phyloP scores from a whole-genome alignment of 2,113 vertebrate genomes.

The Nothoprocta pentlandii region DNA sequence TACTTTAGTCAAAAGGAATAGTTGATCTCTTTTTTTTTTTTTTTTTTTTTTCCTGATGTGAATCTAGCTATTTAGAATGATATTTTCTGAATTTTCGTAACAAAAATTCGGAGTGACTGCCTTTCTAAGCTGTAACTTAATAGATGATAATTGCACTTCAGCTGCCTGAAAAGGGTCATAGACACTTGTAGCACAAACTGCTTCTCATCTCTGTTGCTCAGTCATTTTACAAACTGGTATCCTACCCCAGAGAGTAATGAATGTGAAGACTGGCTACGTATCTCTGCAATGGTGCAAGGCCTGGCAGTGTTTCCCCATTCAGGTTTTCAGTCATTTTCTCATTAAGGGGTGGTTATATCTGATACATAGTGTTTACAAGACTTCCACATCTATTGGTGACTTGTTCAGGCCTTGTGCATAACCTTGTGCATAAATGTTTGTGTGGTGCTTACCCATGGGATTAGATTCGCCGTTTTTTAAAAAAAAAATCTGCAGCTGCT shows the following conservation, averaged over 20 bases:
- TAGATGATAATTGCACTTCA: background rate
- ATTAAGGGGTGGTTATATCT: background rate
- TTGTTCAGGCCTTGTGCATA: background rate
- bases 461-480: background rate
- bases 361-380: background rate
- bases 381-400: background rate
- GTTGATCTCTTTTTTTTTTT: background rate
- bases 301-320: background rate
- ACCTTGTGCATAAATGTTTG: background rate
- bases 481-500: background rate
- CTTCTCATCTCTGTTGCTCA: background rate
- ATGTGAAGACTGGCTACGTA: background rate
- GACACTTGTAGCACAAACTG: background rate
- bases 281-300: background rate
- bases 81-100: constrained; percentile 5
- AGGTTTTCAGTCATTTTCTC: background rate
- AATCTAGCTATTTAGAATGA: background rate
- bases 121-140: background rate
- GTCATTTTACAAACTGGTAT: background rate
- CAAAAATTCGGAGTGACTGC: background rate
- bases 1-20: constrained; percentile 26
- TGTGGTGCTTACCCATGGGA: background rate
- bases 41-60: background rate
- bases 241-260: background rate
- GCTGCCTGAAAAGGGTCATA: background rate